Evolutionary conservation across 2,888 invertebrate species (phyloP).

Genomic region (Rhorus exstirpatorius): DNA sequence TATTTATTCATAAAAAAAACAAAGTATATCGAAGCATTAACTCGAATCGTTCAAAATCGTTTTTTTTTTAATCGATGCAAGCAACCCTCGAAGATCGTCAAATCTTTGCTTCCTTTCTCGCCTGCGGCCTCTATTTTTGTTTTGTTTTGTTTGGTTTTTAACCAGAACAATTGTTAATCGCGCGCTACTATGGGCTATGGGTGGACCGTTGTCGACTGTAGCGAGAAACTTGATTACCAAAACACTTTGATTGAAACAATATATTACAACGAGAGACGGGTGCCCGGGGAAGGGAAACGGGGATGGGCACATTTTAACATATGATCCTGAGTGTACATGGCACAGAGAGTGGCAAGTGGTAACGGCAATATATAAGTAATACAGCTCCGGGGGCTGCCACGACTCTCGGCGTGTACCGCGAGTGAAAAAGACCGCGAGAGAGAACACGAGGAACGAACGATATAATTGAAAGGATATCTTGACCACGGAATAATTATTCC

Average conservation of each 20-base stretch:
- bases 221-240: conserved; percentile 33
- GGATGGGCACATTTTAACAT: conserved; percentile 39
- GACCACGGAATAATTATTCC: conserved; percentile 60
- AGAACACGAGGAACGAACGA: conserved; percentile 55
- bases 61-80: too few relatives aligned
- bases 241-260: conserved; percentile 27
- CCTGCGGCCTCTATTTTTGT: too few relatives aligned
- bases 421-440: conserved; percentile 13
- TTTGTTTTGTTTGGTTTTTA: too few relatives aligned
- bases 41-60: too few relatives aligned
- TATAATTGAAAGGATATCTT: conserved; percentile 65
- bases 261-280: background rate
- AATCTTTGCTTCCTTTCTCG: too few relatives aligned
- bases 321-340: background rate
- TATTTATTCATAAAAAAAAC: too few relatives aligned
- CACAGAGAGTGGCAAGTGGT: conserved; percentile 42
- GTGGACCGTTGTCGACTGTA: conserved; percentile 13
- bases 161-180: conserved; percentile 18
- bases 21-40: too few relatives aligned
- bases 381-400: conserved; percentile 52
- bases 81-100: too few relatives aligned
- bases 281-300: background rate
- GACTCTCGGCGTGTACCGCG: conserved; percentile 15
- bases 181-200: conserved; percentile 4
- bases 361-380: conserved; percentile 56